Percentiles rank a stretch among this genome's conserved stretches.
Conservation (phyloP, 1,140 invertebrate species). For the Asobara japonica region DNA sequence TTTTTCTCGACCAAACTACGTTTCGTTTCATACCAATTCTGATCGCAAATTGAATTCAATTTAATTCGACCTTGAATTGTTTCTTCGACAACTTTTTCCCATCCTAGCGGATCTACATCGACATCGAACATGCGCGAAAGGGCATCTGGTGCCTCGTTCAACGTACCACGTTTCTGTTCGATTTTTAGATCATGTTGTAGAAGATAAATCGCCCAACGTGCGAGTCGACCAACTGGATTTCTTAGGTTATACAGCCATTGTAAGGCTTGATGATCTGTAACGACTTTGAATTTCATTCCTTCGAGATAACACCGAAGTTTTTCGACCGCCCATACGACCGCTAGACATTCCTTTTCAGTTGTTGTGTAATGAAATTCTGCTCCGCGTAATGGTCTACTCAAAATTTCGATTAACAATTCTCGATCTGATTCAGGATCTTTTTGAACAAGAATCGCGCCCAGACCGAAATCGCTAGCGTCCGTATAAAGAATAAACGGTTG, state of each 20-base stretch:
- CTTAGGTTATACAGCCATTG: slow-evolving; percentile 59
- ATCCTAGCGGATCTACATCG: background rate
- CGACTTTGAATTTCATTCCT: slow-evolving; percentile 56
- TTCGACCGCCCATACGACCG: slow-evolving; percentile 59
- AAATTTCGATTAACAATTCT: slow-evolving; percentile 18
- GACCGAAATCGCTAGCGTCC: slow-evolving; percentile 18
- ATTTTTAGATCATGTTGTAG: slow-evolving; percentile 25
- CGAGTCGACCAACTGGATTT: slow-evolving; percentile 57
- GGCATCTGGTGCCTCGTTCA: slow-evolving; percentile 26
- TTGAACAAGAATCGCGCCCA: slow-evolving; percentile 1
- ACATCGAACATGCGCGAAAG: slow-evolving; percentile 26
- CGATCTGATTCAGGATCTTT: background rate
- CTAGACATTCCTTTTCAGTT: slow-evolving; percentile 66
- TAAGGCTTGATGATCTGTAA: slow-evolving; percentile 65
- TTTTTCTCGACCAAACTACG: background rate
- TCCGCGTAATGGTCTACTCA: slow-evolving; percentile 11
- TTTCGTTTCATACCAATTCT: slow-evolving; percentile 13
- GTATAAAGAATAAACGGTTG: slow-evolving; percentile 29
- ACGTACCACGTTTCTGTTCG: slow-evolving; percentile 26
- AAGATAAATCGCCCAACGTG: slow-evolving; percentile 53
- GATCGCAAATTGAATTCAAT: background rate
- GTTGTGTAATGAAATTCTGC: slow-evolving; percentile 15
- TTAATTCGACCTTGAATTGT: background rate
- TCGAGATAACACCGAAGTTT: slow-evolving; percentile 61
- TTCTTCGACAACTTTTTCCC: slow-evolving; percentile 4